Evolutionary conservation across 1,140 invertebrate species (phyloP).

Genomic region (Drosophila nigrodunni): DNA sequence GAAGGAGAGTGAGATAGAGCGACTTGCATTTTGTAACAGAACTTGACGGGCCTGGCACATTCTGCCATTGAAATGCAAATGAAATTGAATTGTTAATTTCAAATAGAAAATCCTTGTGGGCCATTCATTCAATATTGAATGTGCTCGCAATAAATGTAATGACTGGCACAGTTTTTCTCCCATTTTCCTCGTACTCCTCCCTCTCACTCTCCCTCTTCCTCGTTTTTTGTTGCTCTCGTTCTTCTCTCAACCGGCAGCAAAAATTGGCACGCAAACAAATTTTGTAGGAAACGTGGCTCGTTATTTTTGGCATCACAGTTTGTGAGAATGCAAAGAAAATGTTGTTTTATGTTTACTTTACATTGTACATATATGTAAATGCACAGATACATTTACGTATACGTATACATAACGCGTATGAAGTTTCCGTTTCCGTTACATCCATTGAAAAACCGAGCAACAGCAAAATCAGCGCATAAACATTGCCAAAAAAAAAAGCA

Average conservation of each 20-base stretch:
- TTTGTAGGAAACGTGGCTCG: constrained; percentile 78
- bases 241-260: constrained; percentile 36
- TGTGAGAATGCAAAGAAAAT: constrained; percentile 56
- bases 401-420: constrained; percentile 51
- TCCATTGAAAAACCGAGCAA: constrained; percentile 44
- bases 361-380: constrained; percentile 34
- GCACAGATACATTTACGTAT: constrained; percentile 45
- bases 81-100: constrained; percentile 83
- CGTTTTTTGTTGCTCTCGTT: constrained; percentile 3
- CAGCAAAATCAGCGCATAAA: constrained; percentile 58
- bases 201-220: not conserved
- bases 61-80: constrained; percentile 80
- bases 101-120: constrained; percentile 80
- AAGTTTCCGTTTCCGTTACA: constrained; percentile 74
- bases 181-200: constrained; percentile 2
- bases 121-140: constrained; percentile 82
- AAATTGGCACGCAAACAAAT: constrained; percentile 81
- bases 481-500: constrained; percentile 36
- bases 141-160: constrained; percentile 82
- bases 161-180: constrained; percentile 75
- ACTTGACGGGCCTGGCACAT: constrained; percentile 53
- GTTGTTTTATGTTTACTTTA: constrained; percentile 44
- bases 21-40: constrained; percentile 12
- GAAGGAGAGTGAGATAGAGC: not conserved
- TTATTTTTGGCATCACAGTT: constrained; percentile 72